Percentiles rank a stretch among this genome's conserved stretches.
Conservation (phyloP, 2,113 vertebrate genomes). For the Petrocephalus zakoni region DNA sequence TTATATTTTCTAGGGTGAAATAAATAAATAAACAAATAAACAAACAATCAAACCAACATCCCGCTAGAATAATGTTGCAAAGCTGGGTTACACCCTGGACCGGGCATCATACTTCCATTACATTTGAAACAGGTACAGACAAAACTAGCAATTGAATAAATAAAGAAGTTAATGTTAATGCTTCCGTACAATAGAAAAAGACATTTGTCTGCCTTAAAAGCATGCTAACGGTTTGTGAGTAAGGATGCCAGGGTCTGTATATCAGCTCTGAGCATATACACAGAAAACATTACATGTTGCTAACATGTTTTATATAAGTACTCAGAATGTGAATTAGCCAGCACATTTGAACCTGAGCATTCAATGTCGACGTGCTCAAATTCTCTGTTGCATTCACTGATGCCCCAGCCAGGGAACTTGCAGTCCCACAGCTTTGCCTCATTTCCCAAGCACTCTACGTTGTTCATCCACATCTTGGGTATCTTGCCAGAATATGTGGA, state of each 20-base stretch:
- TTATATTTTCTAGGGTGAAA: conserved; percentile 27
- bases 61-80: neutral
- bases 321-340: neutral
- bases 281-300: neutral
- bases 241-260: neutral
- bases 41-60: neutral
- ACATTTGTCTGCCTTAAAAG: neutral
- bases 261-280: neutral
- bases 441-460: neutral
- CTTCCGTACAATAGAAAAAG: neutral
- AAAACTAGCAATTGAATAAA: neutral
- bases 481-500: too few relatives aligned
- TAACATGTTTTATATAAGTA: neutral
- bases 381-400: rapidly evolving
- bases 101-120: neutral
- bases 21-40: neutral
- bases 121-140: neutral
- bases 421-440: conserved; percentile 25
- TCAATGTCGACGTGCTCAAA: neutral
- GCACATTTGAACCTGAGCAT: conserved; percentile 30
- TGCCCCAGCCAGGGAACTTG: neutral
- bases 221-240: neutral
- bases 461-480: conserved; percentile 37
- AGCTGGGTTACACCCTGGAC: neutral
- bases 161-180: neutral